Conservation (phyloP, 2,888 invertebrate genomes). For the Megalurothrips usitatus region DNA sequence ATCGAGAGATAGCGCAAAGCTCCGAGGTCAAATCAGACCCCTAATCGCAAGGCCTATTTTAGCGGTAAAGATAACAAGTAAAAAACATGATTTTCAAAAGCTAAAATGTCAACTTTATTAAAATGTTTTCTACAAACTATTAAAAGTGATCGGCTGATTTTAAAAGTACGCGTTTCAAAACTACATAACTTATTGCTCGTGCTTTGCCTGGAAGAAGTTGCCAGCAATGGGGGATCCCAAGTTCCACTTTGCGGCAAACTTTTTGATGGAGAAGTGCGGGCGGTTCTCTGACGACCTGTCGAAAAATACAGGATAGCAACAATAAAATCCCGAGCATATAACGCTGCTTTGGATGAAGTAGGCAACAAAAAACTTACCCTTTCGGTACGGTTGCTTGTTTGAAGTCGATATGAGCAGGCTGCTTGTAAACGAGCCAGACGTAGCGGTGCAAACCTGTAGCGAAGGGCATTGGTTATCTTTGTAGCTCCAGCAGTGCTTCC, state of each 20-base stretch:
- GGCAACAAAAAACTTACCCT: too few relatives aligned
- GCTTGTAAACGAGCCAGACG: conserved; percentile 69
- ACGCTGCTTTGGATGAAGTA: too few relatives aligned
- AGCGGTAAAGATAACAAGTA: too few relatives aligned
- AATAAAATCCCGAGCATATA: too few relatives aligned
- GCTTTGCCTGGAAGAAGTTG: conserved; percentile 5
- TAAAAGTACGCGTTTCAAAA: not conserved
- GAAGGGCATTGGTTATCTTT: not conserved
- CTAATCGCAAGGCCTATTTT: too few relatives aligned
- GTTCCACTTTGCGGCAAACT: not conserved
- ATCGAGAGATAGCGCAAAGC: too few relatives aligned
- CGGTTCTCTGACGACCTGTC: not conserved
- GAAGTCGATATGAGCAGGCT: conserved; percentile 48
- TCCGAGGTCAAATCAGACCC: too few relatives aligned
- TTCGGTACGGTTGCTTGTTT: not conserved
- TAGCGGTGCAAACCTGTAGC: conserved; percentile 63
- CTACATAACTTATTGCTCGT: not conserved
- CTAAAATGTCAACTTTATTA: too few relatives aligned
- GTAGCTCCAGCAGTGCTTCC: not conserved
- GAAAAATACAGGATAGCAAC: too few relatives aligned
- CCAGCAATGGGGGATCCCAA: not conserved
- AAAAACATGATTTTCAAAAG: too few relatives aligned
- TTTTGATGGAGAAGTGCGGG: not conserved
- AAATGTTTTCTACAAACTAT: too few relatives aligned
- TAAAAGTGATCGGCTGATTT: too few relatives aligned